A percentile compares a stretch with the other conserved stretches of the same genome.
Conservation (phyloP, 2,113 vertebrate species). For the Pelobates fuscus region DNA sequence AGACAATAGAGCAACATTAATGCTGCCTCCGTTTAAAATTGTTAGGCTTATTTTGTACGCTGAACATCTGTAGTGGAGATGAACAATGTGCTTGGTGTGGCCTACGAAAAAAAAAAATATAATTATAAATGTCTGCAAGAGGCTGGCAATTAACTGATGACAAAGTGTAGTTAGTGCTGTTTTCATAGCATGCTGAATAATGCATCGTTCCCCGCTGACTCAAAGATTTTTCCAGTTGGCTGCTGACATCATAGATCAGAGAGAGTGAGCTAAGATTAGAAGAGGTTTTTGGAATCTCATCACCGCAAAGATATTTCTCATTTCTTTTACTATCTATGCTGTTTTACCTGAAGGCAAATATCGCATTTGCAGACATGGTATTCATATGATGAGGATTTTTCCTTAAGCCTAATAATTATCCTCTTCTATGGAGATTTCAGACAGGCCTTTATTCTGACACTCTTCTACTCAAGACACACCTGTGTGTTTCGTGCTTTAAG, state of each 20-base stretch:
- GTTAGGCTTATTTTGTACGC: slow-evolving; percentile 2
- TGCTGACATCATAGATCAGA: slow-evolving; percentile 42
- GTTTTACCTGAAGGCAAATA: slow-evolving; percentile 25
- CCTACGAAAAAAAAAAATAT: slow-evolving; percentile 30
- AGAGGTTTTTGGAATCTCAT: background rate
- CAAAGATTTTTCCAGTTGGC: slow-evolving; percentile 41
- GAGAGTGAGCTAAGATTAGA: slow-evolving; percentile 25
- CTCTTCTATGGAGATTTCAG: background rate
- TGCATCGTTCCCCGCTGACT: slow-evolving; percentile 41
- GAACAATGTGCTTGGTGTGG: slow-evolving; percentile 47
- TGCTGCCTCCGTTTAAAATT: background rate
- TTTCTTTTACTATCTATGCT: no score
- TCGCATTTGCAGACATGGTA: slow-evolving; percentile 8
- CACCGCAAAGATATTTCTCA: background rate
- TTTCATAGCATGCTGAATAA: slow-evolving; percentile 44
- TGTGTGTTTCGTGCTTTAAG: no score
- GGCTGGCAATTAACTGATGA: slow-evolving; percentile 43
- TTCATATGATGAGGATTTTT: slow-evolving; percentile 22
- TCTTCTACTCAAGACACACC: background rate
- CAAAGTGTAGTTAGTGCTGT: slow-evolving; percentile 38
- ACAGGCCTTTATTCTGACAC: background rate
- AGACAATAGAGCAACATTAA: slow-evolving; percentile 16
- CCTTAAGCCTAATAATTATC: slow-evolving; percentile 4
- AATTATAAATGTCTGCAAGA: slow-evolving; percentile 37
- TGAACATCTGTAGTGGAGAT: slow-evolving; percentile 41